Evolutionary conservation across 2,888 invertebrate genomes (phyloP).

Genomic region (Chelonus formosanus): DNA sequence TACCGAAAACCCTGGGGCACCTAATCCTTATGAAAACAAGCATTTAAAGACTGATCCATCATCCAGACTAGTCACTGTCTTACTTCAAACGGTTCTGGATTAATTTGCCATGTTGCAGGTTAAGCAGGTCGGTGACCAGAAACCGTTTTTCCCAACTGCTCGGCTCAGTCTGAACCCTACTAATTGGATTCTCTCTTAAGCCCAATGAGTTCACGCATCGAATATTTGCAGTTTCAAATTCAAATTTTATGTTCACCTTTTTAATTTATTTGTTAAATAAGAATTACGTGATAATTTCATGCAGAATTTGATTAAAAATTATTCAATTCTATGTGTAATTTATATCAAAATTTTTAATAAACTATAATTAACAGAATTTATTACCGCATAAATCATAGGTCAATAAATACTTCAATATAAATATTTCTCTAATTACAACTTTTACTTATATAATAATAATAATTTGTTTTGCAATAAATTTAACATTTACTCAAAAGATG

Average conservation of each 20-base stretch:
- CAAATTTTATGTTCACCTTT: background rate
- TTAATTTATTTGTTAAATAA: background rate
- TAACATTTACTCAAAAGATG: no score
- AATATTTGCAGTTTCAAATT: background rate
- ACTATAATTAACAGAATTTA: no score
- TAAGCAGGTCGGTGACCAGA: slow-evolving; percentile 25
- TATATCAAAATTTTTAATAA: no score
- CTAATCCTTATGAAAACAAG: slow-evolving; percentile 62
- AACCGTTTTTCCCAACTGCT: slow-evolving; percentile 9
- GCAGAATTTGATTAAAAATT: no score
- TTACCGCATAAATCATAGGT: no score
- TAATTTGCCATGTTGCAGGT: slow-evolving; percentile 27
- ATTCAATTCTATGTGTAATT: no score
- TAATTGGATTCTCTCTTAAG: slow-evolving; percentile 25
- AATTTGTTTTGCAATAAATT: no score
- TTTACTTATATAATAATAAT: no score
- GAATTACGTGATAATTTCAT: no score
- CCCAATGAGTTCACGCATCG: background rate
- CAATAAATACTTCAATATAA: no score
- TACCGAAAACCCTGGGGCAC: slow-evolving; percentile 8
- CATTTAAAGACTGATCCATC: slow-evolving; percentile 61
- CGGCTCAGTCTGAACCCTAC: slow-evolving; percentile 7
- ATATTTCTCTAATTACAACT: no score
- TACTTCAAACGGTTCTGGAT: slow-evolving; percentile 37
- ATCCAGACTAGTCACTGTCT: slow-evolving; percentile 46